Base-by-base conservation (phyloP, 2,797 vertebrate species). In the Tapirus indicus region DNA sequence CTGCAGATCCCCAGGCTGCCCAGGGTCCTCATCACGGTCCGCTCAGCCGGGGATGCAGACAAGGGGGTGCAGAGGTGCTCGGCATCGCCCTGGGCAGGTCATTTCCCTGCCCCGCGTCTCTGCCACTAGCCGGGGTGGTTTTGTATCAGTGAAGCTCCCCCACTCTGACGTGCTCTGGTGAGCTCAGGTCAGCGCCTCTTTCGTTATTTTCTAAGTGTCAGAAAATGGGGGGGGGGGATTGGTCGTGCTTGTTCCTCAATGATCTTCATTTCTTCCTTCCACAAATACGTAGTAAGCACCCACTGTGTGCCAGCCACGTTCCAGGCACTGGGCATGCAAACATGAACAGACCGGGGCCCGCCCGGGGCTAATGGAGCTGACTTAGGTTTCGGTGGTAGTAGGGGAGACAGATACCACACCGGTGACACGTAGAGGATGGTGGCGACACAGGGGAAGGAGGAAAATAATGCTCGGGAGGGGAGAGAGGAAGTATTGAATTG, bases 11-110 rank as follows among this genome's bases (percentile, higher is more conserved):
- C 8, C 7, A 54, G 62, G 62, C 52, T 18, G 14, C 44, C 32
- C 21, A 6, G 38, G 2, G 13, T 9, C 32, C 54, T n/a, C 35
- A 7, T 5, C 7, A 0, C 38, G 38, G n/a, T 60, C 0, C 0
- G 44, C 66, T 21, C 35, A 74, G 58, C 47, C 29, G 6, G 35
- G 1, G 3, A 35, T 23, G 74, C 7, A 18, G 25, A 41, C 2
- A 4, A 72, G 68, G 85, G 12, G 44, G 38, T 38, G 38, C 38
- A 38, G 38, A 4, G 38, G n/a, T 62, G 47, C 69, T 20, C 6
- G 44, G 44, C 3, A 14, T 64, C 56, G 2, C 56, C 56, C 16
- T 25, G 5, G 23, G 79, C 17, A 16, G 78, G 27, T 16, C n/a
- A 56, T 54, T 18, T 35, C 41, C 1, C 0, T 0, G 38, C 47